These are phyloP conservation scores for Castor canadensis DNA, from an alignment of 2,113 vertebrate genomes.

Conservation along the genomic window DNA sequence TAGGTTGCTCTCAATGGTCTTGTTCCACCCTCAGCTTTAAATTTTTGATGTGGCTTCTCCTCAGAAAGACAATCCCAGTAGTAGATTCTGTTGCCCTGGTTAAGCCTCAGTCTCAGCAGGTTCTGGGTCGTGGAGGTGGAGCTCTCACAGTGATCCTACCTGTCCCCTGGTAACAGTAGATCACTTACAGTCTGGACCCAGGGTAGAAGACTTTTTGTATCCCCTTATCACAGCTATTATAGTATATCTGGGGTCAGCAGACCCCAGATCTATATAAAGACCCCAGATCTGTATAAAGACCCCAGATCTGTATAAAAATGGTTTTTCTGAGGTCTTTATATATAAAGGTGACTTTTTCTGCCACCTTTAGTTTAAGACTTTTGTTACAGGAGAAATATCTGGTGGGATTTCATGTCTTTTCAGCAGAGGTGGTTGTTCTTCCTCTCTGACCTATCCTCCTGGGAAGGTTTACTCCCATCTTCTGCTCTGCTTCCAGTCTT, in stretches of 20 bases:
- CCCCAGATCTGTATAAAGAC: too few species aligned
- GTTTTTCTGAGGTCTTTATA: too few species aligned
- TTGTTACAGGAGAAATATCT: not conserved
- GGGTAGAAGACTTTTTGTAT: not conserved
- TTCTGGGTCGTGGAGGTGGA: not conserved
- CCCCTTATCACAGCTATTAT: not conserved
- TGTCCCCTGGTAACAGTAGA: not conserved
- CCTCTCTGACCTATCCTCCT: too few species aligned
- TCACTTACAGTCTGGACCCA: not conserved
- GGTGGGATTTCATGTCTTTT: not conserved
- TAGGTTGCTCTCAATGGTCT: not conserved
- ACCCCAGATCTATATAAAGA: too few species aligned
- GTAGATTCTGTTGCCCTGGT: not conserved
- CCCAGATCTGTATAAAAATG: too few species aligned
- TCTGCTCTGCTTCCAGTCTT: not conserved
- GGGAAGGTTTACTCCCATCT: not conserved
- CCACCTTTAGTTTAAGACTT: not conserved
- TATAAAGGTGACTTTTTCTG: too few species aligned
- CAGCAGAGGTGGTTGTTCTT: not conserved
- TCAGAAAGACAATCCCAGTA: not conserved
- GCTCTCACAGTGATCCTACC: not conserved
- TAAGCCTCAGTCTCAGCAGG: not conserved
- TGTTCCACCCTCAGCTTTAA: not conserved
- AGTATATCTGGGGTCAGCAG: not conserved
- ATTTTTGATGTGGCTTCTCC: not conserved